Conservation (phyloP, 2,113 vertebrate species). For the Gallinago jamesoni region DNA sequence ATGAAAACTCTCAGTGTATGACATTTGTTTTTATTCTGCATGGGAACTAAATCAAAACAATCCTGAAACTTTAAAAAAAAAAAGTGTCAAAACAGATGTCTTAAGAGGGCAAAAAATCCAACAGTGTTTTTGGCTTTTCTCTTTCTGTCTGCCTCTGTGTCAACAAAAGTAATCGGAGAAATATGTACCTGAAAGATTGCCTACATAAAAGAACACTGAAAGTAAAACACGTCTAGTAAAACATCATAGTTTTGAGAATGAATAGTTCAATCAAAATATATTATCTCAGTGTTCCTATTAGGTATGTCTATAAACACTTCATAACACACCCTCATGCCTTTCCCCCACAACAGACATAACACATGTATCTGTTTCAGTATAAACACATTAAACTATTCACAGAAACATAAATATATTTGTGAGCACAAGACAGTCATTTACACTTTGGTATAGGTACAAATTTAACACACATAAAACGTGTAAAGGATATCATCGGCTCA, state of each 20-base stretch:
- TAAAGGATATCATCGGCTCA: background rate
- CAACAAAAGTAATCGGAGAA: background rate
- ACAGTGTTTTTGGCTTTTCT: background rate
- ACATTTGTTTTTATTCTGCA: constrained; percentile 10
- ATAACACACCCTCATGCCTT: background rate
- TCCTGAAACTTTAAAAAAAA: background rate
- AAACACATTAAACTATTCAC: background rate
- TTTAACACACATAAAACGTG: background rate
- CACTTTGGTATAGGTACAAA: background rate
- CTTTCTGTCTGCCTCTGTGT: background rate
- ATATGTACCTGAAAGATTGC: background rate
- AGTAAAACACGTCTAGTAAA: background rate
- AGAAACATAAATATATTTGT: background rate
- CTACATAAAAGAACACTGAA: background rate
- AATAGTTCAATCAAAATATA: background rate
- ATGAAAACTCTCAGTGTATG: background rate
- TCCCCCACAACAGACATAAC: background rate
- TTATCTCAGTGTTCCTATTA: background rate
- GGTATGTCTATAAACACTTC: background rate
- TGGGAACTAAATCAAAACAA: background rate
- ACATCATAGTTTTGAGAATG: background rate
- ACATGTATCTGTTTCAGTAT: background rate
- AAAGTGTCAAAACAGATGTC: background rate
- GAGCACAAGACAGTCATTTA: background rate
- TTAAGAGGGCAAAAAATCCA: background rate